phyloP scores from a whole-genome alignment of 2,888 invertebrate genomes.

The Nomada goodeniana region DNA sequence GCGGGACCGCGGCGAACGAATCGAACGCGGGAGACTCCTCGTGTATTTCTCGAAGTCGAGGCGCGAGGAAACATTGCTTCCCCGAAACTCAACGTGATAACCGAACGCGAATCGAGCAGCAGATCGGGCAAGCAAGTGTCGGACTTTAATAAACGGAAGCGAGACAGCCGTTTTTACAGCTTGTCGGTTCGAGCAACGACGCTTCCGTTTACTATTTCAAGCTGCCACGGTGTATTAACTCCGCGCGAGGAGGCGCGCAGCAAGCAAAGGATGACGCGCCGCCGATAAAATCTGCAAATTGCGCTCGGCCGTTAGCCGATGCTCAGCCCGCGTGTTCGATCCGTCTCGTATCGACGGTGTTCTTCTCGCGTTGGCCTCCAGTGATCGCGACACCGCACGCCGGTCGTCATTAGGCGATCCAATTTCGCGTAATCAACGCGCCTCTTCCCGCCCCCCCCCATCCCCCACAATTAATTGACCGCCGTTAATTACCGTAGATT shows the following conservation, averaged over 20 bases:
- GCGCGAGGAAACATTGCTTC: too few species aligned
- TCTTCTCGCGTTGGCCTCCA: background rate
- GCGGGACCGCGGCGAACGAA: too few species aligned
- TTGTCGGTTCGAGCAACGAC: conserved; percentile 45
- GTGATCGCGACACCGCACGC: conserved; percentile 19
- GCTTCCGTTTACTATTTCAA: conserved; percentile 50
- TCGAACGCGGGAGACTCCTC: too few species aligned
- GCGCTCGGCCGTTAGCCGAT: conserved; percentile 47
- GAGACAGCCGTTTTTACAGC: conserved; percentile 31
- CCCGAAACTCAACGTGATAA: too few species aligned
- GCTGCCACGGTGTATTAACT: conserved; percentile 39
- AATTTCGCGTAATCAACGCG: conserved; percentile 10
- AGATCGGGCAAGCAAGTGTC: background rate
- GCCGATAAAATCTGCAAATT: conserved; percentile 66
- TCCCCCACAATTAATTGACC: conserved; percentile 30
- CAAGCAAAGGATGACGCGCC: conserved; percentile 45
- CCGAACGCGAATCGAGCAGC: too few species aligned
- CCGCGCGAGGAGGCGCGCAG: conserved; percentile 28
- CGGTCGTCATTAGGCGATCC: conserved; percentile 30
- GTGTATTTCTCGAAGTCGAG: too few species aligned
- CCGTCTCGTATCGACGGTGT: conserved; percentile 5
- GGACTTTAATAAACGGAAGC: conserved; percentile 31
- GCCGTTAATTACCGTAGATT: background rate
- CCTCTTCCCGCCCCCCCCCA: too few species aligned
- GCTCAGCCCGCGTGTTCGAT: conserved; percentile 11